Base-by-base conservation (phyloP, 2,113 vertebrate genomes). In the Antennarius striatus region DNA sequence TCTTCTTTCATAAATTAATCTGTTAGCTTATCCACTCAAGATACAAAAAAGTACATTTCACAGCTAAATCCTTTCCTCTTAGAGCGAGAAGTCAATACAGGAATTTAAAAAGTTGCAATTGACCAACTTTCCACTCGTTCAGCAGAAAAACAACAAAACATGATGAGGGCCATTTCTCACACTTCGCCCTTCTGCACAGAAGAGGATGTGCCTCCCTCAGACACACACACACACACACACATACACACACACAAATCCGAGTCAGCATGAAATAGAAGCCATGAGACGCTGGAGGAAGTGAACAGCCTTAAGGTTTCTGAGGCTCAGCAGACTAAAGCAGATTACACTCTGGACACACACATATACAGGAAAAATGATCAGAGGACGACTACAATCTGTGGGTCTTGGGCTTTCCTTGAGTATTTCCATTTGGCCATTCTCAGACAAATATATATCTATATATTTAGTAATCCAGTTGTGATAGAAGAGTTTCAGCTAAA, bases 201-300 rank as follows among this genome's bases (percentile, higher is more conserved):
- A 63, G 65, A 82, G 77, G 77, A 85, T 75, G 72, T 62, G 76
- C 69, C 63, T 66, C 68, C 77, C 68, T 4, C 32, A 36, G 7
- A 7, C 32, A 36, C 74, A 70, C 1, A 8, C 63, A 3, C 14
- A 10, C 52, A 0, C 39, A 57, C 54, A 29, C 68, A 61, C 63
- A 63, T 46, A 22, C 48, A 56, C 57, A 8, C 43, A 40, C 73
- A 28, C 54, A 55, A 52, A 64, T 63, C 57, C 4, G 46, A 80
- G 81, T 88, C 87, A 90, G 86, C 86, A 90, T 88, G 90, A 89
- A 90, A 91, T 80, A 74, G n/a, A 89, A 90, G 70, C 81, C 81
- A 61, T 62, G 68, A 78, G 76, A 57, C 10, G 12, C 71, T 65
- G 69, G 73, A 89, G 86, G 87, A 89, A 90, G 87, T 87, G 83